phyloP scores from a whole-genome alignment of 2,113 vertebrate genomes.

The Albula glossodonta region DNA sequence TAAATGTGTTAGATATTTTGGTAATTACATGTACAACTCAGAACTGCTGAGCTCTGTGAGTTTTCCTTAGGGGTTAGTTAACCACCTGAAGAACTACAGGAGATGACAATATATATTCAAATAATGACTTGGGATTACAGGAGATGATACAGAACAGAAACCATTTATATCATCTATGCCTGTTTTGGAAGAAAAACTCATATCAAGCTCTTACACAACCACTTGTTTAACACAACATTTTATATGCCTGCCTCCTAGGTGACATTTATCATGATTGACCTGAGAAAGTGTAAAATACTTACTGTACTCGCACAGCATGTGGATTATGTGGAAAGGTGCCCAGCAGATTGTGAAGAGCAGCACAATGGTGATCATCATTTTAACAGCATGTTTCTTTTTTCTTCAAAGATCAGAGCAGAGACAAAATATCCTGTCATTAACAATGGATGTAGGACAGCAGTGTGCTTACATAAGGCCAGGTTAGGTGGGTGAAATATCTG shows the following conservation, averaged over 20 bases:
- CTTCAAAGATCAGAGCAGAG: constrained; percentile 47
- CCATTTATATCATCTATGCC: background rate
- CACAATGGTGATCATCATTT: constrained; percentile 81
- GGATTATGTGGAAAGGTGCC: constrained; percentile 79
- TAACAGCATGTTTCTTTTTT: constrained; percentile 80
- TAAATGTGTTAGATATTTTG: background rate
- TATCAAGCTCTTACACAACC: too few species aligned
- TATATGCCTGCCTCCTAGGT: background rate
- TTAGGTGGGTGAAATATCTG: too few species aligned
- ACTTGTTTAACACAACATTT: background rate
- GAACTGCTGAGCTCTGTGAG: background rate
- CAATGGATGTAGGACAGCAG: background rate
- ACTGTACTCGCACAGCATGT: constrained; percentile 82
- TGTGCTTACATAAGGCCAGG: background rate
- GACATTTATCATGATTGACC: background rate
- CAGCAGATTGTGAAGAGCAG: constrained; percentile 79
- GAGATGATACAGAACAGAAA: background rate
- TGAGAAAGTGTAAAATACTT: constrained; percentile 44
- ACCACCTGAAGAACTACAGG: too few species aligned
- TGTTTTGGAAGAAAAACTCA: background rate
- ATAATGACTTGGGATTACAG: background rate
- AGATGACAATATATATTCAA: background rate
- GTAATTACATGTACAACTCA: background rate
- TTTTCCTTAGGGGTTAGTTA: background rate
- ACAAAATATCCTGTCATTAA: background rate